Conservation (phyloP, 2,797 vertebrate species). For the Jordanella pulchra region DNA sequence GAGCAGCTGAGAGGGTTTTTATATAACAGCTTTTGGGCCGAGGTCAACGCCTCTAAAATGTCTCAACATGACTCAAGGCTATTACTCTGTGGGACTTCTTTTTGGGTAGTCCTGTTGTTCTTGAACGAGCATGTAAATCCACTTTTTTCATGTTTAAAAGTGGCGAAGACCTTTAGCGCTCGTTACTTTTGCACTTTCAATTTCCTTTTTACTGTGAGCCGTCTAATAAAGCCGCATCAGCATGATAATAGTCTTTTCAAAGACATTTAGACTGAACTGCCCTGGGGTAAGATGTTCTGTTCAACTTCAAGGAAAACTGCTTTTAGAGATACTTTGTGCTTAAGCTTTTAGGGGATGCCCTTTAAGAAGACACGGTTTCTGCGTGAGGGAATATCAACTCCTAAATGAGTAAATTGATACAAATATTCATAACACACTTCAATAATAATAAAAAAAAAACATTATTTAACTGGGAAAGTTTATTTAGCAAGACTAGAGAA, state of each 20-base stretch:
- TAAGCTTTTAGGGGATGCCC: slow-evolving; percentile 9
- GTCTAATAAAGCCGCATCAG: slow-evolving; percentile 50
- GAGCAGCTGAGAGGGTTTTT: slow-evolving; percentile 33
- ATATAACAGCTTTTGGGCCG: slow-evolving; percentile 36
- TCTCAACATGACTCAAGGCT: slow-evolving; percentile 38
- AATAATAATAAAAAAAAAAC: neutral
- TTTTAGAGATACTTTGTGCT: slow-evolving; percentile 25
- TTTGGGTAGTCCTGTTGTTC: slow-evolving; percentile 9
- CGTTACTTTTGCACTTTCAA: slow-evolving; percentile 29
- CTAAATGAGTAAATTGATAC: neutral
- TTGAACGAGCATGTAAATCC: slow-evolving; percentile 12
- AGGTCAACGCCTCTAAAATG: slow-evolving; percentile 25
- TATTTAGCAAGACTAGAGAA: neutral
- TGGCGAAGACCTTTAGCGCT: slow-evolving; percentile 29
- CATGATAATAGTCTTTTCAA: slow-evolving; percentile 43
- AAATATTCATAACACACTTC: neutral
- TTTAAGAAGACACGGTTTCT: slow-evolving; percentile 23
- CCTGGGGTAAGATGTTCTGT: slow-evolving; percentile 15
- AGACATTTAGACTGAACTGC: slow-evolving; percentile 42
- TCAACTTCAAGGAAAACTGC: slow-evolving; percentile 24
- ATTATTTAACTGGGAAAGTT: neutral
- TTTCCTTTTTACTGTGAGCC: slow-evolving; percentile 23
- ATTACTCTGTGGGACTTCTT: slow-evolving; percentile 5
- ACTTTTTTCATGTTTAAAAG: slow-evolving; percentile 27
- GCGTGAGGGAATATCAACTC: slow-evolving; percentile 15